Percentiles rank a stretch among this genome's conserved stretches.
phyloP scores from a whole-genome alignment of 92 coral and sea anemone genomes.

The Parazoanthus darwini region DNA sequence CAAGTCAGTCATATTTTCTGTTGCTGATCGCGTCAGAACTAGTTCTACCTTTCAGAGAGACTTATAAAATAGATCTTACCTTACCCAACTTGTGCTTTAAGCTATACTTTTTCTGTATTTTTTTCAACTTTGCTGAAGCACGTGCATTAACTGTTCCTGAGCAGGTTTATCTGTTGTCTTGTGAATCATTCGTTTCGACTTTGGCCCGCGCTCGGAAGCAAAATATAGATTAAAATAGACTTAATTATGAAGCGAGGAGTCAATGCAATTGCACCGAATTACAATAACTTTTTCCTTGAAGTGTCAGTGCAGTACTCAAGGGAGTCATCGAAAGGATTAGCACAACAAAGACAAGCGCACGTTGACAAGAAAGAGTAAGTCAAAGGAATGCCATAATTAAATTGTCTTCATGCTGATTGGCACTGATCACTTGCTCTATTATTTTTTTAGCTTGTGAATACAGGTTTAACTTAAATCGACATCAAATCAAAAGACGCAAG shows the following conservation, averaged over 20 bases:
- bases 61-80: neutral
- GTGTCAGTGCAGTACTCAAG: slow-evolving; percentile 22
- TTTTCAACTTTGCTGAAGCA: neutral
- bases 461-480: neutral
- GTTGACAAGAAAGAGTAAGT: neutral
- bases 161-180: neutral
- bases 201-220: slow-evolving; percentile 4
- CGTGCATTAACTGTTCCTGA: neutral
- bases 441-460: neutral
- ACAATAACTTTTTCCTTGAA: neutral
- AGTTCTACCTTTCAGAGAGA: too few species aligned
- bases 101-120: too few species aligned
- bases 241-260: neutral
- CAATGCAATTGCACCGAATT: neutral
- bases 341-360: neutral
- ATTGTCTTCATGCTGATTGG: slow-evolving; percentile 1
- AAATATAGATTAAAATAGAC: neutral
- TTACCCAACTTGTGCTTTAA: neutral
- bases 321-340: neutral
- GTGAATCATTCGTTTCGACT: neutral
- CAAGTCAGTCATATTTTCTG: neutral
- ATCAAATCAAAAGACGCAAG: neutral
- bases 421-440: neutral
- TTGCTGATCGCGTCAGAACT: neutral
- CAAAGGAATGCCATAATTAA: neutral